Base-by-base conservation (phyloP, 2,888 invertebrate genomes). In the Chrysolina haemoptera region DNA sequence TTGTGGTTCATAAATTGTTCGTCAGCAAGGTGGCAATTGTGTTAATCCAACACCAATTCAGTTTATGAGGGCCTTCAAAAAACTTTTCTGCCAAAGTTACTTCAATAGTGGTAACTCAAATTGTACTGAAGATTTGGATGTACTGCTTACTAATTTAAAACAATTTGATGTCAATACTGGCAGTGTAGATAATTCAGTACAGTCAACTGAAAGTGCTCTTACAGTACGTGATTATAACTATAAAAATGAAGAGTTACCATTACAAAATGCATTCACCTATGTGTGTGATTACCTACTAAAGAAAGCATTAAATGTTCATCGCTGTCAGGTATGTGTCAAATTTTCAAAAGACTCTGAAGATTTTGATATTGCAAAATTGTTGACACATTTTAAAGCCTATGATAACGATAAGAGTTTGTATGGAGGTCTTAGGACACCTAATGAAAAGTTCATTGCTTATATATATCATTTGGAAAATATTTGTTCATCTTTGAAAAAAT, bases 1-100 rank as follows among this genome's bases (percentile, higher is more conserved):
- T n/a, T n/a, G n/a, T n/a, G n/a, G n/a, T n/a, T n/a, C n/a, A n/a
- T n/a, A n/a, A 8, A 65, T 70, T 62, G 67, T 79, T 43, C 68
- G 80, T 41, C 77, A 78, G 70, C 75, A 78, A 73, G 70, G 75
- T 18, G 78, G 79, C 22, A 80, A 79, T 63, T 68, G 55, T 27
- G 27, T 27, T 27, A 27, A 27, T 27, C 27, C 27, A 27, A 27
- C 27, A 27, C 27, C 27, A 27, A 27, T 27, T 27, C 79, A 80
- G 18, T 80, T 80, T 68, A 46, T 53, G 66, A 70, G 77, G 40
- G 71, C 77, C 2, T 80, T 77, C 27, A 27, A 27, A 27, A 27
- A 79, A 74, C 40, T 74, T 11, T 80, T 80, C 75, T 74, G 68
- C 27, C 62, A 35, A 35, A 71, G 70, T 71, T 75, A 55, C 27